Evolutionary conservation across 2,797 vertebrate genomes (phyloP).

Genomic region (Taeniopygia guttata): DNA sequence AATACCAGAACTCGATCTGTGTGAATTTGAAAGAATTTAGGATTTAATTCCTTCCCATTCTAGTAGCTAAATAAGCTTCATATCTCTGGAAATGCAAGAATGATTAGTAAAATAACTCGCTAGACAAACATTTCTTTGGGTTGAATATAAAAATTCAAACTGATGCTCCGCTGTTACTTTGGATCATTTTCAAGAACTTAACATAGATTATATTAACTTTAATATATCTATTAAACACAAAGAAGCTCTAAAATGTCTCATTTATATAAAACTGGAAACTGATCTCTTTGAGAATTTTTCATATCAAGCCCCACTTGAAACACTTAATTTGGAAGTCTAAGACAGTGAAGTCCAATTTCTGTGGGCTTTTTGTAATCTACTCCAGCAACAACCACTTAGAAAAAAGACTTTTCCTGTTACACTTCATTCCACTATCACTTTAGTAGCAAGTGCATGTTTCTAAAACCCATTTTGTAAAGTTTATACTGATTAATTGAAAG

Average conservation of each 20-base stretch:
- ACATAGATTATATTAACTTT: neutral
- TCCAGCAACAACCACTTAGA: neutral
- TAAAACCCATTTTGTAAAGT: neutral
- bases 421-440: neutral
- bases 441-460: neutral
- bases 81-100: neutral
- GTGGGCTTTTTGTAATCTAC: neutral
- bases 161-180: neutral
- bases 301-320: neutral
- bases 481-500: neutral
- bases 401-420: neutral
- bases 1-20: neutral
- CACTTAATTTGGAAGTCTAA: neutral
- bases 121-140: neutral
- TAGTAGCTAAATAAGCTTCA: neutral
- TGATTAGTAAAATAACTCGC: neutral
- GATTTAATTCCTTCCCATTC: neutral
- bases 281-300: neutral
- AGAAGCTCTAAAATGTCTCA: neutral
- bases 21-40: neutral
- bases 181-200: neutral
- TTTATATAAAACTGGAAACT: neutral
- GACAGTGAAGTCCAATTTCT: neutral
- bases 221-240: neutral
- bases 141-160: neutral